A percentile compares a stretch with the other conserved stretches of the same genome.
phyloP scores from a whole-genome alignment of 2,888 invertebrate species.

The Aspidiotus destructor region DNA sequence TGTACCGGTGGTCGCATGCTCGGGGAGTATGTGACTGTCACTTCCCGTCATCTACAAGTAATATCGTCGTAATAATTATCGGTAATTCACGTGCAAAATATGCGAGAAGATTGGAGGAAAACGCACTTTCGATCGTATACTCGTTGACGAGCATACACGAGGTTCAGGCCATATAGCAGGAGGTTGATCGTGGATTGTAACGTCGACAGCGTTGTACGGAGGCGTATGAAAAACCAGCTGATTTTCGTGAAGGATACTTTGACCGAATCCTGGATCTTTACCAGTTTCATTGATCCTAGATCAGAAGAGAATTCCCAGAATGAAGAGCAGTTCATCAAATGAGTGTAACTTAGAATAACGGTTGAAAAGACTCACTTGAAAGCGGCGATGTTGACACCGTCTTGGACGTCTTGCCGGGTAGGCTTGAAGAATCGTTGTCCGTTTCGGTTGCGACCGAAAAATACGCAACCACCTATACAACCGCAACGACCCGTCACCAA shows the following conservation, averaged over 20 bases:
- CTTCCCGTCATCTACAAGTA: slow-evolving; percentile 12
- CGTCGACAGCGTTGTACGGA: slow-evolving; percentile 69
- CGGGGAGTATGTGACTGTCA: slow-evolving; percentile 16
- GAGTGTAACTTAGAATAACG: not conserved
- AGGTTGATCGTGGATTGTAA: slow-evolving; percentile 42
- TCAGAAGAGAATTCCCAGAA: slow-evolving; percentile 36
- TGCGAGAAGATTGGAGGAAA: not conserved
- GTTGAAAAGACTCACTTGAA: slow-evolving; percentile 47
- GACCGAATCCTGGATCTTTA: slow-evolving; percentile 84
- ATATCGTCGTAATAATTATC: not conserved
- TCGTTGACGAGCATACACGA: slow-evolving; percentile 23
- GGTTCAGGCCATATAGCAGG: slow-evolving; percentile 33
- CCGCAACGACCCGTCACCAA: slow-evolving; percentile 68
- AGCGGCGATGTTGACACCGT: slow-evolving; percentile 72
- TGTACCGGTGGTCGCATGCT: slow-evolving; percentile 13
- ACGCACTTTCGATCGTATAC: slow-evolving; percentile 18
- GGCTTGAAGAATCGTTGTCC: slow-evolving; percentile 83
- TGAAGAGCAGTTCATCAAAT: not conserved
- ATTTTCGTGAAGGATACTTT: slow-evolving; percentile 79
- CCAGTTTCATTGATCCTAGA: slow-evolving; percentile 60
- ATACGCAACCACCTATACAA: slow-evolving; percentile 87
- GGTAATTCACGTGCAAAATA: not conserved
- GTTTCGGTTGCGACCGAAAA: slow-evolving; percentile 87
- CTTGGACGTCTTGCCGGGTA: slow-evolving; percentile 64
- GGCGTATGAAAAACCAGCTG: slow-evolving; percentile 84